Percentiles rank a stretch among this genome's conserved stretches.
Evolutionary conservation across 1,140 invertebrate species (phyloP).

Genomic region (Drosophila mauritiana): DNA sequence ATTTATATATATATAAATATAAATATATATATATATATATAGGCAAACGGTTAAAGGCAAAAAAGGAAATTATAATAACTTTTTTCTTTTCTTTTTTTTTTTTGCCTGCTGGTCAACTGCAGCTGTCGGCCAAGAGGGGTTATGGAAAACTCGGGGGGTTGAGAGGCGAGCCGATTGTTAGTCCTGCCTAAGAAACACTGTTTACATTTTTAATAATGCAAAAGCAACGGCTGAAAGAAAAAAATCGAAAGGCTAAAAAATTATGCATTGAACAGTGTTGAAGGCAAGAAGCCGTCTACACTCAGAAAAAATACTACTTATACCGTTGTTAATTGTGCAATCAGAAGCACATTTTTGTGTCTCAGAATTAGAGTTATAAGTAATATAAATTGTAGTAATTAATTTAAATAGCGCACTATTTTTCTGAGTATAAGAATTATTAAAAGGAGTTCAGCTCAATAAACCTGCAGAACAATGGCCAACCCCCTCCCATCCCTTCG

Average conservation of each 20-base stretch:
- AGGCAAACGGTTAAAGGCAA: slow-evolving; percentile 7
- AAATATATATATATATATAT: neutral
- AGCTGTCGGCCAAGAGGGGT: slow-evolving; percentile 27
- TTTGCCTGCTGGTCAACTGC: slow-evolving; percentile 47
- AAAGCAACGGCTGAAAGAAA: slow-evolving; percentile 18
- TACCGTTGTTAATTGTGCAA: too few species aligned
- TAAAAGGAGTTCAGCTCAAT: slow-evolving; percentile 12
- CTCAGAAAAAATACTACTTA: neutral
- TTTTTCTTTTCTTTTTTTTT: slow-evolving; percentile 31
- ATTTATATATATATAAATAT: neutral
- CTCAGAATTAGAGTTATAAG: too few species aligned
- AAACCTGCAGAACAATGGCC: slow-evolving; percentile 10
- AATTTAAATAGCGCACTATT: too few species aligned
- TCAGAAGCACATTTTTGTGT: too few species aligned
- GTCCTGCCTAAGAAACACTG: slow-evolving; percentile 38
- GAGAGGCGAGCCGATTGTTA: slow-evolving; percentile 22
- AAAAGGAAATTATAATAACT: slow-evolving; percentile 73
- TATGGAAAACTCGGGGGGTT: neutral
- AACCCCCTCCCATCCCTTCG: slow-evolving; percentile 14
- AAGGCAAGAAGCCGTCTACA: neutral
- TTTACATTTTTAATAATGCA: slow-evolving; percentile 79
- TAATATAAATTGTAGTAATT: too few species aligned
- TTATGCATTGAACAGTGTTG: slow-evolving; percentile 50
- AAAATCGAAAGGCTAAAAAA: slow-evolving; percentile 72
- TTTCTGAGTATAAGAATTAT: too few species aligned